A percentile compares a stretch with the other conserved stretches of the same genome.
Evolutionary conservation across 2,797 vertebrate genomes (phyloP).

Genomic region (Microctenopoma lineatum): DNA sequence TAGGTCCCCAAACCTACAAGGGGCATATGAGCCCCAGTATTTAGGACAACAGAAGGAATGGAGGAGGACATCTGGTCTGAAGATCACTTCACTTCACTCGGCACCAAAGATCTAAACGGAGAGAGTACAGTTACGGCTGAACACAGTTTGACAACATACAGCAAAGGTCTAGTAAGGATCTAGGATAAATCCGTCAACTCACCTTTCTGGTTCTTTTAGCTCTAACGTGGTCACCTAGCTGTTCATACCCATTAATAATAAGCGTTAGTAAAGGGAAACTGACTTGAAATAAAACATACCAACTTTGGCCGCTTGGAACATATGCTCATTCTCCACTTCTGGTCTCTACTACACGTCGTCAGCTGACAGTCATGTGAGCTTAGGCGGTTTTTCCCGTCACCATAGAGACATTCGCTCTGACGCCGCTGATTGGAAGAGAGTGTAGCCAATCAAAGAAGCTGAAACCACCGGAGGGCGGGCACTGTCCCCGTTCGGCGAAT

Average conservation of each 20-base stretch:
- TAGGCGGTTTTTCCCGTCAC: constrained; percentile 57
- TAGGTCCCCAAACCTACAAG: constrained; percentile 87
- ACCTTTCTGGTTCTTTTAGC: neutral
- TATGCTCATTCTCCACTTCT: neutral
- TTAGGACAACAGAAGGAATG: constrained; percentile 66
- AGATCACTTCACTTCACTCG: neutral
- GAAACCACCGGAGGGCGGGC: constrained; percentile 45
- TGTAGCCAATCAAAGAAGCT: constrained; percentile 55
- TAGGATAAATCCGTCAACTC: neutral
- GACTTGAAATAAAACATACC: no score
- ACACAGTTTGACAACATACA: no score
- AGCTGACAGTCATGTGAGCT: constrained; percentile 72
- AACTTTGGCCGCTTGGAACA: no score
- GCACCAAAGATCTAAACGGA: neutral
- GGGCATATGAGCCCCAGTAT: constrained; percentile 83
- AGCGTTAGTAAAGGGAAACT: neutral
- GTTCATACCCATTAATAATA: neutral
- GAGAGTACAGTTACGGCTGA: neutral
- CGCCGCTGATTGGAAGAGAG: constrained; percentile 57
- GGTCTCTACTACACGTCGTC: constrained; percentile 15
- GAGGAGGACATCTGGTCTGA: constrained; percentile 41
- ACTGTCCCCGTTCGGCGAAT: neutral
- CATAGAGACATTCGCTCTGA: constrained; percentile 58
- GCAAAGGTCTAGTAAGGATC: no score
- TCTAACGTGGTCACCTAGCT: neutral